Evolutionary conservation across 2,888 invertebrate genomes (phyloP), one percentile per base, ranked within the genome.

Genomic region (Philereme transversata): DNA sequence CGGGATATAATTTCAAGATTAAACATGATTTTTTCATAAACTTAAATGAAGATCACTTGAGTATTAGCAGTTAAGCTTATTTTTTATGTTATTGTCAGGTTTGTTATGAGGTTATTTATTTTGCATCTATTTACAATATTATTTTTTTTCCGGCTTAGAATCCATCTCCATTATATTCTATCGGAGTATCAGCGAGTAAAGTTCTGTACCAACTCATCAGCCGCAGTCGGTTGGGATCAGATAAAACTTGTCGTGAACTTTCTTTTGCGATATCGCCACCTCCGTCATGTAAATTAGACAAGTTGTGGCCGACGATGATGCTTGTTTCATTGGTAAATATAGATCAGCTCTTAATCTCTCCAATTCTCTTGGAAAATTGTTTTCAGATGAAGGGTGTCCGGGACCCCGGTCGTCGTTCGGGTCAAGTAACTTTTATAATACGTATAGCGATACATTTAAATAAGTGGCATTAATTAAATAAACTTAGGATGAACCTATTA

Each of bases 221-320:
- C 83, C 84, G 83, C 87, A 83, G 82, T 83, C 83, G 87, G 83
- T 79, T 79, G 78, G 85, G 84, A 88, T 90, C 88, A 83, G 88
- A 90, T 90, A 90, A 89, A 90, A 90, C 86, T 90, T 88, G 83
- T 83, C 76, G 72, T 71, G 79, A 90, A 89, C 85, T 90, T 90
- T 88, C 88, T 88, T 89, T 87, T 85, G 87, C 88, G 88, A 88
- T 90, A 89, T 90, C 88, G 84, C 85, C 89, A 89, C 90, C 90
- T 88, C 79, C 89, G 87, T 89, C 90, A 90, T 90, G 87, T 90
- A 90, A 88, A 90, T 90, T 90, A 84, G 88, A 90, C 87, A 89
- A 89, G 86, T 89, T 88, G 82, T 75, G 83, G 82, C 70, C 72
- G 73, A 74, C 79, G 80, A 83, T 82, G 84, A 87, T 85, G 86